Base-by-base conservation (phyloP, 2,797 vertebrate genomes). In the Sebastes diaconus region DNA sequence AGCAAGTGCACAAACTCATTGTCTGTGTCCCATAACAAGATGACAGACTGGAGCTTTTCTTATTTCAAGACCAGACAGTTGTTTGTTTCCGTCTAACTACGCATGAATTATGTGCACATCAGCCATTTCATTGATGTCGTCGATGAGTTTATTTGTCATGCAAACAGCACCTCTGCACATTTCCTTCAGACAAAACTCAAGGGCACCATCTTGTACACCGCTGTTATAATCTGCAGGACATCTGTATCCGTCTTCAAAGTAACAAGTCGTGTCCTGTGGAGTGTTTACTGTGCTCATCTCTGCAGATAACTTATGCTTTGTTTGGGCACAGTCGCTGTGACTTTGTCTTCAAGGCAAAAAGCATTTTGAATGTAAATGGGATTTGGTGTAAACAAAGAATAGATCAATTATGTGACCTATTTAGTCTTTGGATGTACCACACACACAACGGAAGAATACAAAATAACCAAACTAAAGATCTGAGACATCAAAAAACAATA, bases 341-440 rank as follows among this genome's bases (percentile, higher is more conserved):
- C 73, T 79, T 81, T 86, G 70, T 79, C 57, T 82, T 76, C 34
- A 27, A 32, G 72, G 54, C 68, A 63, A 75, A 81, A 82, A 75
- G 59, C 66, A 77, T 83, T 80, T 54, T 67, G 39, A 88, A 84
- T 84, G 74, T 79, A 89, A 90, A 92, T 88, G 20, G 39, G 18
- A 55, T 86, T 80, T 80, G 13, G 65, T 81, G 80, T 76, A 77
- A 90, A 91, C 80, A 87, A 84, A 80, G 64, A 72, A 83, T 63
- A 83, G 80, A 86, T 88, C 71, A 79, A 72, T 66, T 79, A 72
- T 27, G 27, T 24, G 59, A 32, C 54, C 73, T 42, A 58, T 77
- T 73, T 30, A 71, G 65, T 67, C 32, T 71, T 85, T 69, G 10
- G 34, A 34, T 68, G 42, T 58, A 65, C 24, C 36, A 39, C 36